Evolutionary conservation across 2,113 vertebrate genomes (phyloP), one percentile per base, ranked within the genome.

Genomic region (Tiliqua scincoides): DNA sequence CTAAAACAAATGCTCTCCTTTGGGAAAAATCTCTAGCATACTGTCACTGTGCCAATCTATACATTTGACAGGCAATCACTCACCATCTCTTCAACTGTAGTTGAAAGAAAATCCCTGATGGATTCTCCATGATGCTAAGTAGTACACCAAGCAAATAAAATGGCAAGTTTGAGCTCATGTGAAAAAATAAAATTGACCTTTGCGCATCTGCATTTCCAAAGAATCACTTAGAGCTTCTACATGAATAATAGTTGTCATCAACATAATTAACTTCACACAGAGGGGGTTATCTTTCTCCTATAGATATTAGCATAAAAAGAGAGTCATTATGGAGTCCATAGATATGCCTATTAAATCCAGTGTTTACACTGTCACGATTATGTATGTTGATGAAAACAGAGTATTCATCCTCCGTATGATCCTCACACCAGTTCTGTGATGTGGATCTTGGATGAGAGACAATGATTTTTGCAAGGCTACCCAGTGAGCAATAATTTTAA

Each of bases 51-150:
- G 86, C 61, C 70, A 89, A 90, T 87, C 91, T 85, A 89, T 93
- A 90, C 65, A 79, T 89, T 83, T 94, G 93, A 91, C 89, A 90
- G 85, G 87, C 85, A 90, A 93, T 94, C 93, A 89, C 90, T 93
- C 92, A 88, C 81, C 72, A 87, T 40, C 89, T 75, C 81, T 89
- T 87, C 89, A 89, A 82, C 65, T 88, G 88, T 72, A 68, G 90
- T 91, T 91, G 91, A 89, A 91, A 93, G 73, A 91, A 89, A 91
- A 88, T 80, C 90, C 52, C 88, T 21, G 0, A 4, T 83, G 87
- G 76, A 90, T 91, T 93, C 70, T 77, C 0, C 0, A 72, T 75
- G 67, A 87, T 88, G 70, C 43, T 78, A 70, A 86, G 61, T 79
- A 88, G 63, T 77, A 87, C 32, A 89, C 25, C 68, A 62, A 85